phyloP scores from a whole-genome alignment of 2,113 vertebrate genomes.

The Heterotis niloticus region DNA sequence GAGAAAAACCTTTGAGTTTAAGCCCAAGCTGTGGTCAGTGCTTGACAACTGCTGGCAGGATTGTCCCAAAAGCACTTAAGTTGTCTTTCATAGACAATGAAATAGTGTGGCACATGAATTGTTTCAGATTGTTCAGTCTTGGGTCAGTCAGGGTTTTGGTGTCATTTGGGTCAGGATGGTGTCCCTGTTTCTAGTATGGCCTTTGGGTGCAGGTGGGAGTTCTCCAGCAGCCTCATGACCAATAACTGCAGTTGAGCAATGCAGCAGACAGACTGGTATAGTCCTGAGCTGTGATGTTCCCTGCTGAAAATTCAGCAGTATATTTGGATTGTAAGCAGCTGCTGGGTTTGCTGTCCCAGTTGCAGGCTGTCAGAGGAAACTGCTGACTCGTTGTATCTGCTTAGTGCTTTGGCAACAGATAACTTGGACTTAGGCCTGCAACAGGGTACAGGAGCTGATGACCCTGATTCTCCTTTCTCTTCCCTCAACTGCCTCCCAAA shows the following conservation, averaged over 20 bases:
- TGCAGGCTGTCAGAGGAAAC: slow-evolving; percentile 55
- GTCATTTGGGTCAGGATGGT: too few relatives aligned
- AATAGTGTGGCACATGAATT: too few relatives aligned
- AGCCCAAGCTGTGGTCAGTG: too few relatives aligned
- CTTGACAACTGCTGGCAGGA: too few relatives aligned
- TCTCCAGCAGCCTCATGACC: background rate
- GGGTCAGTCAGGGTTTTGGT: too few relatives aligned
- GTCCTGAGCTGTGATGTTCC: background rate
- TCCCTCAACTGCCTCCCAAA: slow-evolving; percentile 37
- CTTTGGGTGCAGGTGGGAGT: too few relatives aligned
- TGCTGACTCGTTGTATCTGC: slow-evolving; percentile 55
- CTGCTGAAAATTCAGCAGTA: slow-evolving; percentile 64
- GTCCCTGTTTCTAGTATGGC: too few relatives aligned
- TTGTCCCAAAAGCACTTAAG: too few relatives aligned
- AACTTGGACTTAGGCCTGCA: background rate
- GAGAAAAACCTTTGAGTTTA: too few relatives aligned
- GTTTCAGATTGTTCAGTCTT: too few relatives aligned
- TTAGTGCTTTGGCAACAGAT: background rate
- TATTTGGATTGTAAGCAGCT: slow-evolving; percentile 60
- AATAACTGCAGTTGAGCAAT: background rate
- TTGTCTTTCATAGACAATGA: too few relatives aligned
- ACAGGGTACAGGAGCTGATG: background rate
- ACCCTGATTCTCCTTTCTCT: background rate
- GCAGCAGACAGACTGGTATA: background rate
- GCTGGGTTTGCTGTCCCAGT: slow-evolving; percentile 45